Conservation (phyloP, 2,888 invertebrate genomes). For the Dusona sp. region DNA sequence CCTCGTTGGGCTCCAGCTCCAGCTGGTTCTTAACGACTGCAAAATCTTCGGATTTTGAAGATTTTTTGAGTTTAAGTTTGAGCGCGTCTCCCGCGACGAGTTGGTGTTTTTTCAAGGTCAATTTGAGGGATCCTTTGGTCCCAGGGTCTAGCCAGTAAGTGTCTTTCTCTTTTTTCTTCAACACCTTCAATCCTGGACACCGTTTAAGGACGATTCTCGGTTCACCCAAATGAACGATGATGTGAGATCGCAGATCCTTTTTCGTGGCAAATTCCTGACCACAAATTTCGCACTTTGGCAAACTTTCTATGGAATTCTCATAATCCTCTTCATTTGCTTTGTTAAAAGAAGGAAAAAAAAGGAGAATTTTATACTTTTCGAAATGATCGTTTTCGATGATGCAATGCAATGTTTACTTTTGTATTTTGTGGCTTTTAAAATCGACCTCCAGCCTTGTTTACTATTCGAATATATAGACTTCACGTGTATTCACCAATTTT, state of each 20-base stretch:
- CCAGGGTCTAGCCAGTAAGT: slow-evolving; percentile 80
- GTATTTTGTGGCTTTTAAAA: neutral
- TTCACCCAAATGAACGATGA: slow-evolving; percentile 79
- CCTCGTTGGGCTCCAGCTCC: slow-evolving; percentile 68
- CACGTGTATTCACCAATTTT: neutral
- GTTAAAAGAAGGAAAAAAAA: slow-evolving; percentile 39
- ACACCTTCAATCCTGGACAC: slow-evolving; percentile 76
- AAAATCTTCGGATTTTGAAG: slow-evolving; percentile 79
- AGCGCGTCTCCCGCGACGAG: slow-evolving; percentile 73
- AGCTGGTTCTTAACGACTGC: slow-evolving; percentile 79
- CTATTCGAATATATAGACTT: neutral
- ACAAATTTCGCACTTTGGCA: slow-evolving; percentile 81
- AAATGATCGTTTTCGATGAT: neutral
- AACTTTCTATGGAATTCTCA: slow-evolving; percentile 68
- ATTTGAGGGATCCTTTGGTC: slow-evolving; percentile 79
- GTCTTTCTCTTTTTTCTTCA: slow-evolving; percentile 74
- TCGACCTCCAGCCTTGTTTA: neutral
- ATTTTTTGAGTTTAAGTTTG: slow-evolving; percentile 81
- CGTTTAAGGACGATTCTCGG: slow-evolving; percentile 80
- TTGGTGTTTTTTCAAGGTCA: slow-evolving; percentile 80
- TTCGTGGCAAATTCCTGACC: slow-evolving; percentile 78
- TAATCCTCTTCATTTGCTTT: slow-evolving; percentile 74
- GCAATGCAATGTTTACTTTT: neutral
- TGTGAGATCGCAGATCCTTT: slow-evolving; percentile 79
- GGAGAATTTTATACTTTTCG: neutral